These are phyloP conservation scores for Lymantria monacha DNA, from an alignment of 2,888 invertebrate genomes.

Conservation along the genomic window DNA sequence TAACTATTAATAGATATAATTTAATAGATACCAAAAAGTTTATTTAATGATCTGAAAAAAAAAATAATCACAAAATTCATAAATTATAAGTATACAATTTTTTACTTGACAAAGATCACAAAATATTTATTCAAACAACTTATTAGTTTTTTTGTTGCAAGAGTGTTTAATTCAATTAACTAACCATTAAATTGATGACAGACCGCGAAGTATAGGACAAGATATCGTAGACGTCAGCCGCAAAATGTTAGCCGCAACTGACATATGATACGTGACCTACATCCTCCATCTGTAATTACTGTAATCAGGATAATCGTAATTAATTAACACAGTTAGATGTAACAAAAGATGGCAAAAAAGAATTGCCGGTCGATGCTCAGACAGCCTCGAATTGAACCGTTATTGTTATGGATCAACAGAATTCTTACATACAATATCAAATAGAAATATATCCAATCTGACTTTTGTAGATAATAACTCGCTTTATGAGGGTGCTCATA, in stretches of 20 bases:
- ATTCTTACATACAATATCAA: conserved; percentile 32
- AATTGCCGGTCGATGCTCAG: conserved; percentile 40
- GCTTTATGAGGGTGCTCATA: conserved; percentile 31
- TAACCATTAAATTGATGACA: conserved; percentile 58
- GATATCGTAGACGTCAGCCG: conserved; percentile 39
- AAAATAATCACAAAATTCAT: not conserved
- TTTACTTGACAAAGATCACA: not conserved
- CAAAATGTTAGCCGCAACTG: conserved; percentile 30
- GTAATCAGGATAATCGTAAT: conserved; percentile 68
- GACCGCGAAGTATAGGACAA: conserved; percentile 59
- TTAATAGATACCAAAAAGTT: not conserved
- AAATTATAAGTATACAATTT: too few species aligned
- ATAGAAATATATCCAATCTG: conserved; percentile 30
- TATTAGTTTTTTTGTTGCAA: conserved; percentile 30
- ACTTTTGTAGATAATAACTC: conserved; percentile 31
- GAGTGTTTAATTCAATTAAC: conserved; percentile 68
- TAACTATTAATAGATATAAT: too few species aligned
- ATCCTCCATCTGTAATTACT: conserved; percentile 56
- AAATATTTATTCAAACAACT: conserved; percentile 25
- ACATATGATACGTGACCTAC: conserved; percentile 56
- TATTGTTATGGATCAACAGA: conserved; percentile 51
- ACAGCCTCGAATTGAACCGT: conserved; percentile 36
- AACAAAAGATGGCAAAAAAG: conserved; percentile 48
- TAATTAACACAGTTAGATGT: conserved; percentile 66
- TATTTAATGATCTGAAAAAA: conserved; percentile 24